Evolutionary conservation across 2,888 invertebrate species (phyloP).

Genomic region (Axea sp.): DNA sequence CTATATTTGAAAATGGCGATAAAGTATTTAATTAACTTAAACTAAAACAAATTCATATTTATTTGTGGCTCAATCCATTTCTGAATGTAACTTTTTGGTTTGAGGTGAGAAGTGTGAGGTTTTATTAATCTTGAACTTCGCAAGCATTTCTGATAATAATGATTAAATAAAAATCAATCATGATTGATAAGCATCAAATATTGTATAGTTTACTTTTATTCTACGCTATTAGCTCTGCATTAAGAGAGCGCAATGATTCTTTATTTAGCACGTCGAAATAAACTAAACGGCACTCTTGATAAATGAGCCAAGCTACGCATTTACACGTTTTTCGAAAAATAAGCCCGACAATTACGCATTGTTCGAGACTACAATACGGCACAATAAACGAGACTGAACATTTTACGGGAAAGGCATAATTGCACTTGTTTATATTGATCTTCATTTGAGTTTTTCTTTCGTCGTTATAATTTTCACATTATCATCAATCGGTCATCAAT

Average conservation of each 20-base stretch:
- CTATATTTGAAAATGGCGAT: slow-evolving; percentile 23
- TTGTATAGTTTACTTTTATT: neutral
- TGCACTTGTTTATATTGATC: neutral
- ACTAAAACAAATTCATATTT: slow-evolving; percentile 18
- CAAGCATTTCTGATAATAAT: neutral
- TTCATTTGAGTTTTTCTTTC: neutral
- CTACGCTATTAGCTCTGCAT: neutral
- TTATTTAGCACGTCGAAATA: slow-evolving; percentile 15
- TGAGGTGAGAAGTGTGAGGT: neutral
- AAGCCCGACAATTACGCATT: slow-evolving; percentile 28
- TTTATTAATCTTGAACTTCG: neutral
- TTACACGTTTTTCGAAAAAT: slow-evolving; percentile 27
- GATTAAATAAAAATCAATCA: slow-evolving; percentile 11
- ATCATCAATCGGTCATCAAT: too few species aligned
- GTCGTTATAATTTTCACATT: neutral
- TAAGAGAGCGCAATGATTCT: slow-evolving; percentile 15
- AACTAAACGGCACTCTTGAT: slow-evolving; percentile 20
- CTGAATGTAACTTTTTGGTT: neutral
- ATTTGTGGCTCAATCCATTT: slow-evolving; percentile 13
- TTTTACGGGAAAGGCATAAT: neutral
- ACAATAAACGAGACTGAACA: slow-evolving; percentile 3
- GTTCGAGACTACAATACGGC: slow-evolving; percentile 8
- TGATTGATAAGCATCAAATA: slow-evolving; percentile 19
- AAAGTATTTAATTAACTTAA: slow-evolving; percentile 25
- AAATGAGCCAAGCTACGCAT: slow-evolving; percentile 13